Evolutionary conservation across 2,888 invertebrate genomes (phyloP).

Genomic region (Drosophila ezoana): DNA sequence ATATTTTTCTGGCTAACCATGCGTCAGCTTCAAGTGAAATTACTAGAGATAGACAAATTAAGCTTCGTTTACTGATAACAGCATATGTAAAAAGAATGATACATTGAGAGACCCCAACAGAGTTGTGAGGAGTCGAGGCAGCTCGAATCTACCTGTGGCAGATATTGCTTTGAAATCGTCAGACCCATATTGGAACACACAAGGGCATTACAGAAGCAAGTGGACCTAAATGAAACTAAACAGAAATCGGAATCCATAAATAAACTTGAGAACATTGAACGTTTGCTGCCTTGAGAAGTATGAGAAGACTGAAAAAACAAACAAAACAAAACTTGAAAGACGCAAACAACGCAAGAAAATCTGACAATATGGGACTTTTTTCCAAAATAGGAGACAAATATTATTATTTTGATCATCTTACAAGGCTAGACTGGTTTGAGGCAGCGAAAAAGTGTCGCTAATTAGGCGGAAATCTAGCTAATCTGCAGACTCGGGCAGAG

Average conservation of each 20-base stretch:
- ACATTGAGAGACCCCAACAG: too few relatives aligned
- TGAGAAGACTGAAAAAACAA: too few relatives aligned
- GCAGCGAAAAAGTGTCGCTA: conserved; percentile 1
- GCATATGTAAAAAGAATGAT: background rate
- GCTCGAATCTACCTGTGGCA: conserved; percentile 1
- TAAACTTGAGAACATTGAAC: background rate
- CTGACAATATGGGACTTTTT: background rate
- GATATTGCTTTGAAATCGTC: conserved; percentile 5
- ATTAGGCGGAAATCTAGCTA: conserved; percentile 10
- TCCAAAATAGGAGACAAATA: conserved; percentile 5
- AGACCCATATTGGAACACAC: conserved; percentile 5
- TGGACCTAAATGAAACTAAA: background rate
- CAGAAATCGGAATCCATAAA: background rate
- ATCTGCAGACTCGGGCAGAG: background rate
- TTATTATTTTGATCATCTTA: conserved; percentile 5
- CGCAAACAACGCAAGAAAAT: too few relatives aligned
- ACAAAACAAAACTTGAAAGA: too few relatives aligned
- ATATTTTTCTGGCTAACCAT: too few relatives aligned
- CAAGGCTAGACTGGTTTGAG: background rate
- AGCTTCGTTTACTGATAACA: background rate
- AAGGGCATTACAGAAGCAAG: background rate
- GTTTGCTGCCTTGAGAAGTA: background rate
- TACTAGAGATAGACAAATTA: too few relatives aligned
- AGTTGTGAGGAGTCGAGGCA: background rate
- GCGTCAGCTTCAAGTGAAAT: too few relatives aligned